These are phyloP conservation scores for Diabrotica undecimpunctata DNA, from an alignment of 1,140 invertebrate genomes.

Conservation along the genomic window DNA sequence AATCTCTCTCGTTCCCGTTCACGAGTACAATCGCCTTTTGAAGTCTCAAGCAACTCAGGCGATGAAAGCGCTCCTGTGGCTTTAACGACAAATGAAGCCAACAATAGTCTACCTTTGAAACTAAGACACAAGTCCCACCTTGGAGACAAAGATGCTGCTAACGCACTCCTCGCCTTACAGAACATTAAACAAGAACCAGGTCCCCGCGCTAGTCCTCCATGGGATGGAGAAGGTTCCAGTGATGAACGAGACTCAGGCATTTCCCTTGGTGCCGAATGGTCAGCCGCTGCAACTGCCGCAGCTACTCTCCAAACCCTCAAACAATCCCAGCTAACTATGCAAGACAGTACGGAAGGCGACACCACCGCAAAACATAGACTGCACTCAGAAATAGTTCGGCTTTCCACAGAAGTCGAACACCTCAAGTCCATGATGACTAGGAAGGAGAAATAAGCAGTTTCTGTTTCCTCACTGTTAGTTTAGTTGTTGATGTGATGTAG, in stretches of 20 bases:
- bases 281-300: conserved; percentile 44
- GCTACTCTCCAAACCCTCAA: conserved; percentile 43
- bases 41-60: conserved; percentile 67
- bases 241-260: conserved; percentile 87
- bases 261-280: conserved; percentile 71
- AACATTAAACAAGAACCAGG: conserved; percentile 81
- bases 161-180: conserved; percentile 70
- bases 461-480: conserved; percentile 28
- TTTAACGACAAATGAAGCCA: conserved; percentile 42
- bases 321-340: conserved; percentile 51
- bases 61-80: conserved; percentile 59
- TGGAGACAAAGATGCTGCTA: conserved; percentile 81
- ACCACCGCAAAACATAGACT: conserved; percentile 69
- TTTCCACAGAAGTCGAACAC: conserved; percentile 89
- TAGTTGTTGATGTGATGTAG: conserved; percentile 17
- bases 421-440: conserved; percentile 64
- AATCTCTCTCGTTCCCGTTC: conserved; percentile 57
- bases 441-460: conserved; percentile 35
- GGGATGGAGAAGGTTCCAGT: conserved; percentile 79
- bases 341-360: conserved; percentile 45
- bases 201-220: conserved; percentile 69
- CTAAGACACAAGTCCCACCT: conserved; percentile 88
- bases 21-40: conserved; percentile 59
- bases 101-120: conserved; percentile 79
- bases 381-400: conserved; percentile 77